Base-by-base conservation (phyloP, 2,797 vertebrate genomes). In the Staurois parvus region DNA sequence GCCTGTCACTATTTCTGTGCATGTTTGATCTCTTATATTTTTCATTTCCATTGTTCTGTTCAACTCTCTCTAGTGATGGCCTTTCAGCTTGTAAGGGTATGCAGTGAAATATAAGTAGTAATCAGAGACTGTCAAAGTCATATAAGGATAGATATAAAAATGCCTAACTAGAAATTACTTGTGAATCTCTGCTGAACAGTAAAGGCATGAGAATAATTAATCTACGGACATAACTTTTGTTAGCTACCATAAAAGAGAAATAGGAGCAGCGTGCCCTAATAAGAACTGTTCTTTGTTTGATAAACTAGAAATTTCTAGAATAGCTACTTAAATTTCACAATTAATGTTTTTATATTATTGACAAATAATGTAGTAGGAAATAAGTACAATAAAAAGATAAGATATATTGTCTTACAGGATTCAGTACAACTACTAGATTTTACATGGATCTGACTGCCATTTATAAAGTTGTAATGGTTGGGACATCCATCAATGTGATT, bases 91-190 rank as follows among this genome's bases (percentile, higher is more conserved):
- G 28, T 28, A 77, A 69, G 37, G 29, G 40, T 6, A 62, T 83
- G 56, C 52, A 72, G 74, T 80, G 66, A 80, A 75, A 80, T 80
- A 73, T 56, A 75, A 66, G 59, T 75, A 80, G 62, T 82, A 72
- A 76, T 85, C 72, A 85, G 69, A 32, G 26, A 70, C 79, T 85
- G 72, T 85, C 72, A 81, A 26, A 75, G 66, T 76, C 73, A 85
- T 85, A 24, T 75, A 85, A 73, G 70, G 45, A 85, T 68, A 80
- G 77, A 74, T 74, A 85, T 75, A 85, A 80, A 79, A 69, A 69
- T 80, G 77, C 66, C 64, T 77, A 62, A 40, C 42, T 74, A 62
- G n/a, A 80, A 79, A 79, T 84, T 76, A 76, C 66, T 77, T 70
- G 82, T 69, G 64, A 76, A 78, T 79, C 83, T 84, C 32, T 72